phyloP scores from a whole-genome alignment of 1,140 invertebrate genomes.

The Copidosoma floridanum region DNA sequence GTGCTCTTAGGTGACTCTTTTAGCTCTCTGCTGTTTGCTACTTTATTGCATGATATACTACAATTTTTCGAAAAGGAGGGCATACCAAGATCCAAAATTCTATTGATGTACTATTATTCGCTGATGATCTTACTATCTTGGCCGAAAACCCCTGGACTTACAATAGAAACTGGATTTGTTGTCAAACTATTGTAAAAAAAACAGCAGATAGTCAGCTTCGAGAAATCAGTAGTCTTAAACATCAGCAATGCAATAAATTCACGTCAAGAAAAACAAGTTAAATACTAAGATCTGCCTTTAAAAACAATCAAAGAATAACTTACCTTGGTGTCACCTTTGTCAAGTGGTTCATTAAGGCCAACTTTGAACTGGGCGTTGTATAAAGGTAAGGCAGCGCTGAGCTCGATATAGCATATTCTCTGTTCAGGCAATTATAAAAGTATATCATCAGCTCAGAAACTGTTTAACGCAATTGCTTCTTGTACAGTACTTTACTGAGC shows the following conservation, averaged over 20 bases:
- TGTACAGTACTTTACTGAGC: neutral
- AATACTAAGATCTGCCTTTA: neutral
- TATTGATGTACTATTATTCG: slow-evolving; percentile 1
- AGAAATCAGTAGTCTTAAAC: neutral
- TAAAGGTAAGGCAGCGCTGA: neutral
- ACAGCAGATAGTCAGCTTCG: neutral
- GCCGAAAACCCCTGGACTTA: neutral
- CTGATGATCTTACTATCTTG: slow-evolving; percentile 8
- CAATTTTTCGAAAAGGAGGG: neutral
- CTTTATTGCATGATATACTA: neutral
- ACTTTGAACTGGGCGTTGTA: neutral
- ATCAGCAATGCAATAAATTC: neutral
- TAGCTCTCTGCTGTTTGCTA: neutral
- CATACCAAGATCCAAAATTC: neutral
- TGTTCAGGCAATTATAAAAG: neutral
- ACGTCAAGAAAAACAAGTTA: neutral
- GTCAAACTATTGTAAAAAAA: slow-evolving; percentile 3
- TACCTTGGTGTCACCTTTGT: neutral
- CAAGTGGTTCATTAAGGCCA: neutral
- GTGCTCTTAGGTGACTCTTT: no score
- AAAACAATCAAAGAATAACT: neutral
- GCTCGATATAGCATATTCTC: neutral
- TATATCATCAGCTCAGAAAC: neutral
- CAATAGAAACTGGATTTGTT: slow-evolving; percentile 8
- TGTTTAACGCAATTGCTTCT: neutral